Evolutionary conservation across 2,888 invertebrate species (phyloP).

Genomic region (Anthophora plumipes): DNA sequence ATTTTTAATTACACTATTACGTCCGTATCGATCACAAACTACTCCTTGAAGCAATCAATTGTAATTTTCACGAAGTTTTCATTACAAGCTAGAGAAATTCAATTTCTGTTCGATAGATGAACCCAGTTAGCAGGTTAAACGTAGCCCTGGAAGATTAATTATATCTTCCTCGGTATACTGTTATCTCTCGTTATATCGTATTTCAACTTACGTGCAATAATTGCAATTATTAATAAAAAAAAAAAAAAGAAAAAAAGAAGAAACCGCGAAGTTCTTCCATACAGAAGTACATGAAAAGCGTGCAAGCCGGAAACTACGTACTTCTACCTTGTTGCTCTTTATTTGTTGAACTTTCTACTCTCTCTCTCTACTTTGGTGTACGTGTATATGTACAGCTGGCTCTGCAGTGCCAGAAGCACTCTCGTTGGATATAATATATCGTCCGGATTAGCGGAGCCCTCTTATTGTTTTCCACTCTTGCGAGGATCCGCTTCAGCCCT

Average conservation of each 20-base stretch:
- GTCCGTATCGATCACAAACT: no score
- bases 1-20: no score
- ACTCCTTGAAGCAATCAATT: no score
- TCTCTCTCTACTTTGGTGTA: not conserved
- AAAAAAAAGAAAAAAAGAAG: no score
- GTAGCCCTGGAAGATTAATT: no score
- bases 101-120: no score
- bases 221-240: not conserved
- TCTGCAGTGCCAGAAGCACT: slow-evolving; percentile 75
- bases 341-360: slow-evolving; percentile 20
- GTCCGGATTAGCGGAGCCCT: slow-evolving; percentile 82
- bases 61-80: no score
- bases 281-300: slow-evolving; percentile 1
- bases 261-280: not conserved
- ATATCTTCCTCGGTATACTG: no score
- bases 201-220: not conserved
- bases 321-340: slow-evolving; percentile 39
- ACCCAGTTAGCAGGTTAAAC: no score
- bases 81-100: no score
- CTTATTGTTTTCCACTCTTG: slow-evolving; percentile 84
- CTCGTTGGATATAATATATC: slow-evolving; percentile 83
- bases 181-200: no score
- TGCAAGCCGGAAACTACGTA: slow-evolving; percentile 30
- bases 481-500: slow-evolving; percentile 64
- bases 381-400: slow-evolving; percentile 45